phyloP scores from a whole-genome alignment of 2,797 vertebrate species.

The Poeciliopsis presidionis region DNA sequence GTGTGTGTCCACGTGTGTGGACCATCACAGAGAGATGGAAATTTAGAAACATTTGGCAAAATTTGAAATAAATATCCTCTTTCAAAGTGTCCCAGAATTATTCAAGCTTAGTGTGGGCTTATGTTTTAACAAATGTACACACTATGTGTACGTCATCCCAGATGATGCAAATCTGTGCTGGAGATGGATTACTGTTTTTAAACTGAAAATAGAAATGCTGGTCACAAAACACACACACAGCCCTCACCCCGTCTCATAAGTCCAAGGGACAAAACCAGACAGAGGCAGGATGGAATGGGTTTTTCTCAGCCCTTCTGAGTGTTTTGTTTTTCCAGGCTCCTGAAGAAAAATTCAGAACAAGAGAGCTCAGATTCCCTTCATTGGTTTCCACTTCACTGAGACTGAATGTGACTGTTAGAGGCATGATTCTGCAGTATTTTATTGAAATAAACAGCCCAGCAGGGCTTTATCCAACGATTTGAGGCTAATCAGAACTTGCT shows the following conservation, averaged over 20 bases:
- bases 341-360: neutral
- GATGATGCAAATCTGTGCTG: conserved; percentile 4
- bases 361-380: neutral
- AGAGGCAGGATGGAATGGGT: neutral
- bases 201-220: neutral
- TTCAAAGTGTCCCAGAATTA: neutral
- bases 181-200: neutral
- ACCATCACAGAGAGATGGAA: conserved; percentile 42
- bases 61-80: conserved; percentile 31
- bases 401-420: neutral
- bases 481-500: conserved; percentile 11
- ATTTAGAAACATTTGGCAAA: conserved; percentile 41
- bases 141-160: conserved; percentile 11
- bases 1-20: conserved; percentile 3
- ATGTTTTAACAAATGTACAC: conserved; percentile 27
- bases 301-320: neutral
- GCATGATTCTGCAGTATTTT: conserved; percentile 9
- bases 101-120: conserved; percentile 19
- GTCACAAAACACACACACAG: conserved; percentile 1
- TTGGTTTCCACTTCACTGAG: neutral
- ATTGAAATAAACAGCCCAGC: conserved; percentile 15
- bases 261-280: neutral
- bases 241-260: neutral
- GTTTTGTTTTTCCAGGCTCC: neutral
- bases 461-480: conserved; percentile 2